Base-by-base conservation (phyloP, 2,113 vertebrate species). In the Vicugna pacos region DNA sequence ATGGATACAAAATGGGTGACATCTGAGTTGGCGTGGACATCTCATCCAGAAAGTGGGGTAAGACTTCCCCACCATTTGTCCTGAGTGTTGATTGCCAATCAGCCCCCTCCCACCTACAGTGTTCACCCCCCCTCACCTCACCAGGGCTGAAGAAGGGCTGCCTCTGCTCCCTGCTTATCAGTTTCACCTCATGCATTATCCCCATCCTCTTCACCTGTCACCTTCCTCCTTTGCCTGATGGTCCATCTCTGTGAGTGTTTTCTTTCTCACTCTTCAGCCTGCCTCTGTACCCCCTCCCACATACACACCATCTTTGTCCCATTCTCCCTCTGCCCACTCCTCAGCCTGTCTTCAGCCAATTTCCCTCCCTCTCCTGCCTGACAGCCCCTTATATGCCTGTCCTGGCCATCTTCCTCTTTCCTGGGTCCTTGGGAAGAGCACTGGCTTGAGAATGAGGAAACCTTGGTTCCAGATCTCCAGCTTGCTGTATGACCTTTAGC, bases 1-100 rank as follows among this genome's bases (percentile, higher is more conserved):
- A 99, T 99, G 99, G 99, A 99, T 98, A 99, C 99, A 1, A 99
- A 99, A 97, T 99, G 99, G 99, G 99, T 99, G 97, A 99, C 99
- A 0, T 99, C 99, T 52, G 99, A 99, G 98, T 98, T 99, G 98
- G 99, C 99, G 0, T 99, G 99, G 99, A 99, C 99, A 32, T 98
- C 99, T 94, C 99, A 99, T 98, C 99, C 99, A 2, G 99, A 99
- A 97, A 99, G 99, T 0, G 99, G 99, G 99, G 99, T 99, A 98
- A 99, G 99, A 98, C 70, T 82, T 93, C 64, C 86, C 80, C 5
- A 28, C 32, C 7, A 0, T 89, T 30, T 80, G 20, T 76, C 32
- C 28, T 48, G 56, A 69, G 13, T 48, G 9, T 46, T 30, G 22
- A 24, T 32, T 38, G 46, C 46, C 32, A 2, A 0, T 54, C 19